Evolutionary conservation across 2,888 invertebrate species (phyloP), one percentile per base, ranked within the genome.

Genomic region (Agriopis leucophaearia): DNA sequence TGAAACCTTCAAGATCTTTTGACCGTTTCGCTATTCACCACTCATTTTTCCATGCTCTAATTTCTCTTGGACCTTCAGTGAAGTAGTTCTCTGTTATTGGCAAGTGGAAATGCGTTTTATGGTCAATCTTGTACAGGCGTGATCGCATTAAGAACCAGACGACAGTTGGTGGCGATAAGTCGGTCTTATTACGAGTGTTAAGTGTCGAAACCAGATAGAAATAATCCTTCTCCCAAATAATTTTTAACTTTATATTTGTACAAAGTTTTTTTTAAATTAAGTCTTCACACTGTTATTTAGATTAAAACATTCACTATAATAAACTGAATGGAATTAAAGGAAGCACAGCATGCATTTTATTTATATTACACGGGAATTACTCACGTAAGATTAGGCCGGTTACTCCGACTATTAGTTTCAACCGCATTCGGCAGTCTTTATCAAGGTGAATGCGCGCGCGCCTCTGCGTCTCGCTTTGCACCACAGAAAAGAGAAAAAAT

Each of bases 111-210:
- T 76, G 76, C 73, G 71, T 76, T 78, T 73, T 75, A 78, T 78
- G 74, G 78, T 71, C 71, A 71, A 75, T 81, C 79, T 78, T 73
- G 79, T 76, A 72, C 79, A 72, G 71, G 77, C 77, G 78, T 80
- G 81, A 83, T 81, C 80, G 78, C 79, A 81, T 83, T 80, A 73
- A 68, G 71, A 74, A 68, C 67, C 27, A 44, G 76, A 71, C 77
- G 59, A 69, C 84, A 84, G 81, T 78, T 85, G 85, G 65, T 68
- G 65, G 75, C 78, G 78, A 80, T 60, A 52, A 15, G 54, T 54
- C 47, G 52, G 12, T 56, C 48, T 48, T 42, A 48, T 63, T 56
- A 44, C 35, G 36, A 10, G n/a, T 10, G 55, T 16, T 44, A 57
- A 57, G 18, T 55, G 44, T 27, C 55, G 40, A 44, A 45, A 16